A percentile compares a stretch with the other conserved stretches of the same genome.
These are phyloP conservation scores for Caenorhabditis wallacei DNA, from an alignment of 2,888 invertebrate genomes.

Conservation along the genomic window DNA sequence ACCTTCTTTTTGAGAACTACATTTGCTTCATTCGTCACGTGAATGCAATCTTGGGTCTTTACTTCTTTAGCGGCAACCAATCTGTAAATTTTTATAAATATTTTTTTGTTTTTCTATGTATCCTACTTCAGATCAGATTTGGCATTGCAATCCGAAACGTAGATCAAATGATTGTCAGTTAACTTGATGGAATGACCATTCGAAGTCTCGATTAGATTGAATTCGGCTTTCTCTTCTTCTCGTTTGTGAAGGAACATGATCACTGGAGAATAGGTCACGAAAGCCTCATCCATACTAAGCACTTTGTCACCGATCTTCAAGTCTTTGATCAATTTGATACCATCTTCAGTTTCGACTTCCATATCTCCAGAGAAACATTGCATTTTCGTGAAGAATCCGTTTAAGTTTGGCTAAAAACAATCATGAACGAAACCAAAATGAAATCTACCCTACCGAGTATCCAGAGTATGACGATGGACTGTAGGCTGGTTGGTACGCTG, in stretches of 20 bases:
- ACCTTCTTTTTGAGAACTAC: constrained; percentile 56
- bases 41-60: constrained; percentile 74
- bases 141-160: constrained; percentile 73
- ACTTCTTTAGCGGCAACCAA: constrained; percentile 70
- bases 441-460: constrained; percentile 20
- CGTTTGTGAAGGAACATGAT: constrained; percentile 81
- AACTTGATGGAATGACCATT: constrained; percentile 71
- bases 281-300: constrained; percentile 78
- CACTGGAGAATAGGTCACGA: constrained; percentile 80
- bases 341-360: constrained; percentile 76
- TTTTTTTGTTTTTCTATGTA: not conserved
- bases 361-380: constrained; percentile 82
- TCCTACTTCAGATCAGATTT: constrained; percentile 55
- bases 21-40: constrained; percentile 61
- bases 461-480: constrained; percentile 32
- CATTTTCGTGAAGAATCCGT: constrained; percentile 73
- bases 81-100: constrained; percentile 29
- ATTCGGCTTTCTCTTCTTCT: constrained; percentile 74
- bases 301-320: constrained; percentile 79
- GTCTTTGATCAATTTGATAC: constrained; percentile 77
- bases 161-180: constrained; percentile 80
- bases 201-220: constrained; percentile 73
- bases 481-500: constrained; percentile 56
- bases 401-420: constrained; percentile 61
- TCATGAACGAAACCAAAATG: not conserved